Conservation (phyloP, 2,113 vertebrate genomes). For the Takifugu bimaculatus region DNA sequence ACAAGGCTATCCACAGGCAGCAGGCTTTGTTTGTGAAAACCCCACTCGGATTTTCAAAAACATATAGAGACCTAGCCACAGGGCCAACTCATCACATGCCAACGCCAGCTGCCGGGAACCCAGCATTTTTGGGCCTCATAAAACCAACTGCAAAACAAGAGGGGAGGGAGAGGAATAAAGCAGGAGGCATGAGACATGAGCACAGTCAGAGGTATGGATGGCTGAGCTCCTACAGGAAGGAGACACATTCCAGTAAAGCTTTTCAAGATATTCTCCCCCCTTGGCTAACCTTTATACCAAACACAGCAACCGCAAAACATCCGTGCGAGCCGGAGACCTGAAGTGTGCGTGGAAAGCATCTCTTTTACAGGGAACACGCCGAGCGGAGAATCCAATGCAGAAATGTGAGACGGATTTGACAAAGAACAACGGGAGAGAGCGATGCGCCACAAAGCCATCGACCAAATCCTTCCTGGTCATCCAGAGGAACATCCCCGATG, state of each 20-base stretch:
- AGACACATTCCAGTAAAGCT: conserved; percentile 50
- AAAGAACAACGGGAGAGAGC: background rate
- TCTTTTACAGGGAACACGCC: background rate
- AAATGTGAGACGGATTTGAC: conserved; percentile 31
- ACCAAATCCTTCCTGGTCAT: background rate
- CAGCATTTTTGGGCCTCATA: conserved; percentile 53
- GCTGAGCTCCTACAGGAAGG: conserved; percentile 52
- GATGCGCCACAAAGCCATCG: conserved; percentile 8
- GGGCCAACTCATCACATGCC: conserved; percentile 51
- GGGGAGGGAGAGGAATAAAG: conserved; percentile 29
- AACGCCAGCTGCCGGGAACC: conserved; percentile 50
- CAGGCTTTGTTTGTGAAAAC: conserved; percentile 17
- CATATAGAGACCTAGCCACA: conserved; percentile 24
- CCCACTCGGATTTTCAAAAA: conserved; percentile 9
- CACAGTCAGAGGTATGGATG: conserved; percentile 55
- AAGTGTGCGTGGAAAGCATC: conserved; percentile 24
- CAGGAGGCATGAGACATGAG: conserved; percentile 44
- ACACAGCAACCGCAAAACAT: conserved; percentile 32
- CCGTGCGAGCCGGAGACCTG: conserved; percentile 20
- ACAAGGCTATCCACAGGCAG: conserved; percentile 7
- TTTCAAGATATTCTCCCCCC: conserved; percentile 43
- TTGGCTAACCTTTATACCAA: conserved; percentile 35
- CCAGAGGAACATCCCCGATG: conserved; percentile 7
- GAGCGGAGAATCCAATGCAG: background rate
- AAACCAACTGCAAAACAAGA: conserved; percentile 64